Conservation (phyloP, 1,140 invertebrate species). For the Hypothenemus hampei region DNA sequence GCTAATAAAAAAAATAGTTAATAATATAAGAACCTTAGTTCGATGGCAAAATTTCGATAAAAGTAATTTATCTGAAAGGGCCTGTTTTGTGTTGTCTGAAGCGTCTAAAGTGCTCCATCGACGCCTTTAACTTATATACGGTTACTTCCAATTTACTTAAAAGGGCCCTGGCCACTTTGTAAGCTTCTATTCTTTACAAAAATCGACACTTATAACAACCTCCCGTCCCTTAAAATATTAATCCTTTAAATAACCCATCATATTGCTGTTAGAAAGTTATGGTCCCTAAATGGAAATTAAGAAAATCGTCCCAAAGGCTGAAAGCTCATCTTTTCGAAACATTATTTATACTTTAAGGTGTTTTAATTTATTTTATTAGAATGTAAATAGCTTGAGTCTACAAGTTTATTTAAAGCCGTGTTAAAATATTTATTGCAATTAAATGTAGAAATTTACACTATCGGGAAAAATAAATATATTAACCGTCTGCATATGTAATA, state of each 20-base stretch:
- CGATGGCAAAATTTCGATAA: slow-evolving; percentile 41
- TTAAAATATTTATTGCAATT: slow-evolving; percentile 23
- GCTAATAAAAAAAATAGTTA: slow-evolving; percentile 23
- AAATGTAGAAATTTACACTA: slow-evolving; percentile 18
- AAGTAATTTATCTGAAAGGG: slow-evolving; percentile 42
- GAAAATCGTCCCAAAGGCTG: not conserved
- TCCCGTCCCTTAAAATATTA: no score
- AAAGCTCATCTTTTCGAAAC: not conserved
- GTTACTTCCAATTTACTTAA: slow-evolving; percentile 45
- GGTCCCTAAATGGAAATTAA: slow-evolving; percentile 35
- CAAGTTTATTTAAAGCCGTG: slow-evolving; percentile 11
- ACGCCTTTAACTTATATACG: slow-evolving; percentile 40
- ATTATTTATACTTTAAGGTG: slow-evolving; percentile 1
- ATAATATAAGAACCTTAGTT: slow-evolving; percentile 30
- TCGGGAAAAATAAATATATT: slow-evolving; percentile 16
- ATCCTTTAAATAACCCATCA: slow-evolving; percentile 37
- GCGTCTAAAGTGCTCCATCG: slow-evolving; percentile 39
- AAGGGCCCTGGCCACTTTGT: slow-evolving; percentile 42
- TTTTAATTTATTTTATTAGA: not conserved
- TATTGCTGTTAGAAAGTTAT: slow-evolving; percentile 38
- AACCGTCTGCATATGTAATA: no score
- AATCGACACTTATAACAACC: slow-evolving; percentile 43
- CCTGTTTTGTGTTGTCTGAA: slow-evolving; percentile 40
- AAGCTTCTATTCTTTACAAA: slow-evolving; percentile 39
- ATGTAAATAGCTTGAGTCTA: not conserved